Evolutionary conservation across 2,888 invertebrate species (phyloP), one percentile per base, ranked within the genome.

Genomic region (Sicus ferrugineus): DNA sequence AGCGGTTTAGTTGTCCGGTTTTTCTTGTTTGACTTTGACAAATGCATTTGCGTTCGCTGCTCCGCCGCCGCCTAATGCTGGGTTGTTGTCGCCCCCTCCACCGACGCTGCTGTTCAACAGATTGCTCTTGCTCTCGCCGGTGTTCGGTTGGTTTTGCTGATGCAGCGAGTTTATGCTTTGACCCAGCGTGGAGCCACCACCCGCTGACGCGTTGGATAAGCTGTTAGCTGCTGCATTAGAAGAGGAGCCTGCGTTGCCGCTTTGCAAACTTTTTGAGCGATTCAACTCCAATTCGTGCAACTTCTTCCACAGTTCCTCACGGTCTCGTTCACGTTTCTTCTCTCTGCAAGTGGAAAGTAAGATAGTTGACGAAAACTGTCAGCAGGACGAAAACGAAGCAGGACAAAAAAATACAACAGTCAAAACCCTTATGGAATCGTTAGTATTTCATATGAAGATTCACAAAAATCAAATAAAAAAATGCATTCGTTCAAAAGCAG

Each of bases 261-360:
- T 74, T 73, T 79, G 79, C 78, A 80, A 80, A 77, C 79, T 84
- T 76, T 78, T 80, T 75, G 83, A 80, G 79, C 85, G 83, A 87
- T 88, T 89, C 84, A 94, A 88, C 89, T 96, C 95, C 88, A 96
- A 89, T 88, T 96, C 95, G 83, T 92, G 92, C 86, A 96, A 89
- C 87, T 91, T 93, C 88, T 95, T 95, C 99, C 99, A 99, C 86
- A 99, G 88, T 87, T 99, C 98, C 86, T 96, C 96, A 89, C 89
- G 98, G 95, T 89, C 97, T 91, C 89, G 97, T 95, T 87, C 95
- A 89, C 89, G 82, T 75, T 86, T 86, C 75, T 86, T 86, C 74
- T 86, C 86, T 83, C 86, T 86, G 67, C 3, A 72, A 73, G 68
- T 23, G n/a, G 19, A 46, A 63, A 69, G n/a, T n/a, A n/a, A 67